Evolutionary conservation across 2,113 vertebrate genomes (phyloP), one percentile per base, ranked within the genome.

Genomic region (Zosterops japonicus): DNA sequence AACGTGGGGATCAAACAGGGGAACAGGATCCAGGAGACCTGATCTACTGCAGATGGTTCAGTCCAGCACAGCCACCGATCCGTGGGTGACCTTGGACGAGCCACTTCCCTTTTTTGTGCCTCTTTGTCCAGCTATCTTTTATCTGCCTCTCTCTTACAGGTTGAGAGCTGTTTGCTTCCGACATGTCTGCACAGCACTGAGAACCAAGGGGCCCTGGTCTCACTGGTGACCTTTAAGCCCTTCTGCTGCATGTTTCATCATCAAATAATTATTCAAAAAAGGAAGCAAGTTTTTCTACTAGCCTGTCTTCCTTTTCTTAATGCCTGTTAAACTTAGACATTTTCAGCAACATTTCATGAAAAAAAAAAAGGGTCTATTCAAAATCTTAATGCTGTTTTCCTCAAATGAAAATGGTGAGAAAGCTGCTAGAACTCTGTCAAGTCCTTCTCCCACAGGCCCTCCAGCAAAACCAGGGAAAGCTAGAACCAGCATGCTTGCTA

Each of bases 201-300:
- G 85, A 71, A 90, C 72, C 80, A 46, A 86, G 90, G 80, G 80
- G 76, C 76, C 76, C 92, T n/a, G 52, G 60, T 57, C 93, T 64
- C 85, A 17, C 52, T 11, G 74, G 12, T 84, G 92, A 90, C 93
- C 86, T 90, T 92, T 87, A 92, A 86, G 92, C 79, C 72, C 69
- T 95, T 56, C 88, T 90, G 83, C 63, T 77, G 46, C 57, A 50
- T 0, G 4, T 70, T 83, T 81, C 64, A 90, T 56, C 82, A 80
- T 61, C 71, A 84, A 95, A 70, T 92, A 88, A 93, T 96, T 86
- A 96, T 61, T 86, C 50, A 61, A 71, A 94, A 93, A 93, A 74
- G 71, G 80, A 94, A 94, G 60, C 12, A 0, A 67, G 35, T 33
- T 35, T 76, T 74, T 85, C 69, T 49, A 91, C 68, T 27, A 71